Evolutionary conservation across 2,113 vertebrate genomes (phyloP).

Genomic region (Catharus bicknelli): DNA sequence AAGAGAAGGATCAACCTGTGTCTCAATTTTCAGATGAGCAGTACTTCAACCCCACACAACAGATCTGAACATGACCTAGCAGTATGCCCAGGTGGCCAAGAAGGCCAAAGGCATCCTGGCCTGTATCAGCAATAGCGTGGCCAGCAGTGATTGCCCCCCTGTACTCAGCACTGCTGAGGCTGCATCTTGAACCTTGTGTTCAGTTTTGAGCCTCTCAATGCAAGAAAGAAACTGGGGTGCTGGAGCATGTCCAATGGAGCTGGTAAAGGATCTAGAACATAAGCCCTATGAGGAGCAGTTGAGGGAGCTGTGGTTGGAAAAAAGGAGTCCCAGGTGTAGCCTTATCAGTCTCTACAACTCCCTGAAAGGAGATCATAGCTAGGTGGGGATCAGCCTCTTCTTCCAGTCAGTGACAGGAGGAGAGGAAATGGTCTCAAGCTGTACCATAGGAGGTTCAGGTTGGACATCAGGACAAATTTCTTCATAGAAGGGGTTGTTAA

Average conservation of each 20-base stretch:
- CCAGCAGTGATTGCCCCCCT: neutral
- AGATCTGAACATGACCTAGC: neutral
- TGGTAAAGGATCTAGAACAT: neutral
- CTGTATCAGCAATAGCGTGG: neutral
- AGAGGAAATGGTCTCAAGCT: neutral
- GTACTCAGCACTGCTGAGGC: neutral
- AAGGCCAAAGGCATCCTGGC: neutral
- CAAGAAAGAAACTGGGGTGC: neutral
- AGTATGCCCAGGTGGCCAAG: neutral
- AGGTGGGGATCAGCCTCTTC: neutral
- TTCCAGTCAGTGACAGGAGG: neutral
- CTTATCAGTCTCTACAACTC: neutral
- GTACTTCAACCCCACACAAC: neutral
- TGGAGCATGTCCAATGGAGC: rapidly evolving
- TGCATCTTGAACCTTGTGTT: neutral
- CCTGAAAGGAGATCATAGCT: neutral
- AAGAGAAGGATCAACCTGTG: neutral
- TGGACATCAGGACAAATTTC: neutral
- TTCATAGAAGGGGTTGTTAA: neutral
- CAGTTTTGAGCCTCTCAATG: neutral
- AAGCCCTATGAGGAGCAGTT: neutral
- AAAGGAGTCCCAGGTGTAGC: neutral
- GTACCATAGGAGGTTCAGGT: neutral
- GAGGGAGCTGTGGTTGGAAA: neutral
- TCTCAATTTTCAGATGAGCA: neutral